Evolutionary conservation across 2,113 vertebrate species (phyloP).

Genomic region (Glaucidium brasilianum): DNA sequence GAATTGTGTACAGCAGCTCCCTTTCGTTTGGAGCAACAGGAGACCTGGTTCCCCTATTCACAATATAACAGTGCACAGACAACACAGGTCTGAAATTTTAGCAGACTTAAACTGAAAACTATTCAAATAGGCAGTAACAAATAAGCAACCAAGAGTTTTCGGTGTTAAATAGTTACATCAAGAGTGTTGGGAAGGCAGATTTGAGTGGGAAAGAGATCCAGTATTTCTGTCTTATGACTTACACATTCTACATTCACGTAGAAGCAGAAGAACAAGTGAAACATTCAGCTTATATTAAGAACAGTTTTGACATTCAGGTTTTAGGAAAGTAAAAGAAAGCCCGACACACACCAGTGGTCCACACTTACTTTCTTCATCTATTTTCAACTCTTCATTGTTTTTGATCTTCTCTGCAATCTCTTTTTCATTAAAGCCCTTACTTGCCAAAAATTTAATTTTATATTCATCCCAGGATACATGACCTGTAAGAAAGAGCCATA

Average conservation of each 20-base stretch:
- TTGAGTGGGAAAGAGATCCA: background rate
- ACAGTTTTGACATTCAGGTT: background rate
- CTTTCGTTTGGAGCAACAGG: background rate
- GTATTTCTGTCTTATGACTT: background rate
- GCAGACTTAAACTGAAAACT: background rate
- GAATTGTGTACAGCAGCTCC: background rate
- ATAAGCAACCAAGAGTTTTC: background rate
- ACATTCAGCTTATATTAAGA: background rate
- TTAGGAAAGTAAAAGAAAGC: background rate
- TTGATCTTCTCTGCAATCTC: slow-evolving; percentile 88
- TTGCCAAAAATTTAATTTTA: slow-evolving; percentile 89
- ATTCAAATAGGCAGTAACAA: background rate
- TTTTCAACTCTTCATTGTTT: slow-evolving; percentile 89
- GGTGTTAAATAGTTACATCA: background rate
- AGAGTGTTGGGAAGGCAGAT: background rate
- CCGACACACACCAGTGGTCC: accelerated
- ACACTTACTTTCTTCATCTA: slow-evolving; percentile 96
- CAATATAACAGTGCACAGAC: background rate
- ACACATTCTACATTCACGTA: background rate
- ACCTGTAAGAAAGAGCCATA: slow-evolving; percentile 62
- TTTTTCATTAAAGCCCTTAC: slow-evolving; percentile 91
- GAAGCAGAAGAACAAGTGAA: background rate
- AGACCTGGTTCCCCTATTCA: background rate
- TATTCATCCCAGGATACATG: slow-evolving; percentile 95
- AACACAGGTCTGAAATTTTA: background rate